Percentiles rank a stretch among this genome's conserved stretches.
Conservation (phyloP, 2,113 vertebrate species). For the Piliocolobus tephrosceles region DNA sequence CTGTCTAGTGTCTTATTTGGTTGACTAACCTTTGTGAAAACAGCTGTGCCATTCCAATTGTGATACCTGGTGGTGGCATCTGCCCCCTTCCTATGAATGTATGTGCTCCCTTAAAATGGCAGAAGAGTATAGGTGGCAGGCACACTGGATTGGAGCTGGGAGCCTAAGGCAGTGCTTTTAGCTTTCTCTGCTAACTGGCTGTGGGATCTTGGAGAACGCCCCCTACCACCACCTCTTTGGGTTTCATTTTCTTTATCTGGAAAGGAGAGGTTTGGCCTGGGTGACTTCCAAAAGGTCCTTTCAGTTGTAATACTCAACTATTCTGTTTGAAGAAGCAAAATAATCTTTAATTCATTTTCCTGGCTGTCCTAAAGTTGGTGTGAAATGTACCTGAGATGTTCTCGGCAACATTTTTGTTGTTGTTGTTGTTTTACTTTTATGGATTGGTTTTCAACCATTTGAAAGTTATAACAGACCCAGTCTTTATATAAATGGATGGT, state of each 20-base stretch:
- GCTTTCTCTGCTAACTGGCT: not conserved
- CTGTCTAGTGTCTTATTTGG: not conserved
- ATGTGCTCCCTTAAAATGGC: not conserved
- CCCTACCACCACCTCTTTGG: not conserved
- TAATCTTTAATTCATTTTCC: not conserved
- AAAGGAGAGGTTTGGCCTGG: not conserved
- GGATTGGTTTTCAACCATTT: constrained; percentile 11
- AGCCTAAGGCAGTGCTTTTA: not conserved
- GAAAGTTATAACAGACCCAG: not conserved
- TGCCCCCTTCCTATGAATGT: not conserved
- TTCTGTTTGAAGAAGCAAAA: not conserved
- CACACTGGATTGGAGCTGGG: not conserved
- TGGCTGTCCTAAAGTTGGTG: not conserved
- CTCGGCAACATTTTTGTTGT: not conserved
- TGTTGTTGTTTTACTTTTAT: not conserved
- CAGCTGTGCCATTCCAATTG: not conserved
- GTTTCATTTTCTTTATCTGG: constrained; percentile 9
- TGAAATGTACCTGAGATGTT: not conserved
- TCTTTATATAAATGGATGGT: not conserved
- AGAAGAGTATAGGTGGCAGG: not conserved
- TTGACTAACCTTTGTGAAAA: not conserved
- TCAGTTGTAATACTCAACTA: not conserved
- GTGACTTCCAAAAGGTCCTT: not conserved
- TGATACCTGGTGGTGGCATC: not conserved
- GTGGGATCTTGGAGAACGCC: not conserved